phyloP scores from a whole-genome alignment of 2,113 vertebrate species.

The Monarcha castaneiventris region DNA sequence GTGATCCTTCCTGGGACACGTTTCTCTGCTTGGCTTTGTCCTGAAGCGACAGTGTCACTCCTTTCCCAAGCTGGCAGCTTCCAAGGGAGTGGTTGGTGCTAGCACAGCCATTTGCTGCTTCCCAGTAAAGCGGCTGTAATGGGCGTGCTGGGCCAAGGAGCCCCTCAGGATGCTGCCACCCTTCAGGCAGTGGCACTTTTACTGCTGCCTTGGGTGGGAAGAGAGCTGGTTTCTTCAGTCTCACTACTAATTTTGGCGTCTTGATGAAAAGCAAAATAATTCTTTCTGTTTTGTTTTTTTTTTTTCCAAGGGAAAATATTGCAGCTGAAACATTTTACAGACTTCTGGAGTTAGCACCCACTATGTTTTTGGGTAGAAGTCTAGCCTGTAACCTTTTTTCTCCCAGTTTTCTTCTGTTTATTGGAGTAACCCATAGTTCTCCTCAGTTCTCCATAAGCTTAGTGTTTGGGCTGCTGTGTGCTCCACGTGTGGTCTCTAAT shows the following conservation, averaged over 20 bases:
- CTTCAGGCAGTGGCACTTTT: not conserved
- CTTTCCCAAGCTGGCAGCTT: not conserved
- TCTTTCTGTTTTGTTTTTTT: not conserved
- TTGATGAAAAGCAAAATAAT: constrained; percentile 3
- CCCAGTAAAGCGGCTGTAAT: not conserved
- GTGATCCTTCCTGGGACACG: not conserved
- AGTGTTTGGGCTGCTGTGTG: not conserved
- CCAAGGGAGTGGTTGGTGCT: not conserved
- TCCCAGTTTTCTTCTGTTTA: not conserved
- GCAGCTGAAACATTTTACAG: not conserved
- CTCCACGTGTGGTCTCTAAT: not conserved
- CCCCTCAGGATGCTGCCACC: not conserved
- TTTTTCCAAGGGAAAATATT: not conserved
- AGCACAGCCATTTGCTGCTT: not conserved
- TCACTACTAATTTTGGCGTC: not conserved
- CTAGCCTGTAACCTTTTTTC: not conserved
- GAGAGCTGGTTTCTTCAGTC: not conserved
- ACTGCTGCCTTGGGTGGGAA: not conserved
- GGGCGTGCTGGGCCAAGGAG: not conserved
- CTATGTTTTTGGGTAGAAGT: not conserved
- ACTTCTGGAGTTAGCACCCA: not conserved
- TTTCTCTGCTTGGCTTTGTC: not conserved
- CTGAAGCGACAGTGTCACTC: not conserved
- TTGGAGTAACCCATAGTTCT: not conserved
- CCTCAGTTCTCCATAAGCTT: not conserved